phyloP scores from a whole-genome alignment of 2,888 invertebrate species.

The Augiades crinisus region DNA sequence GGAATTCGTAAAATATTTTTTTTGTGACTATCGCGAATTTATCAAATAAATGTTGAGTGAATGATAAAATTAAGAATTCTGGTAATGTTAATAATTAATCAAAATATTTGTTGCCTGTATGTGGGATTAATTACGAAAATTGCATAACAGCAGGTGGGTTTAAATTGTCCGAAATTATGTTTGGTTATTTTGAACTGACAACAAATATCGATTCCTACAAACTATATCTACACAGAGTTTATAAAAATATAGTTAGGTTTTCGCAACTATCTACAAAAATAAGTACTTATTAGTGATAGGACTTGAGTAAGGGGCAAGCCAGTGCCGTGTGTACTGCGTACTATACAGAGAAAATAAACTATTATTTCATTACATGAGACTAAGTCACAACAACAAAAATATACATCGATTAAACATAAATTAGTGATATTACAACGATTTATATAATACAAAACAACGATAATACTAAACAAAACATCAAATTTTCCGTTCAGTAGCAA shows the following conservation, averaged over 20 bases:
- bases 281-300: slow-evolving; percentile 38
- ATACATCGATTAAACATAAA: slow-evolving; percentile 74
- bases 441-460: slow-evolving; percentile 75
- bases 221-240: slow-evolving; percentile 28
- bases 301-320: slow-evolving; percentile 52
- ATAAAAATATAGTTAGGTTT: slow-evolving; percentile 26
- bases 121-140: background rate
- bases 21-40: background rate
- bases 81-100: background rate
- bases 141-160: slow-evolving; percentile 32
- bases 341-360: slow-evolving; percentile 40
- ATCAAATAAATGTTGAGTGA: too few relatives aligned
- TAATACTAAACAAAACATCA: slow-evolving; percentile 72
- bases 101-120: background rate
- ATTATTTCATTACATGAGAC: slow-evolving; percentile 49
- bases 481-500: slow-evolving; percentile 52
- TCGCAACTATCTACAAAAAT: slow-evolving; percentile 35
- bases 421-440: slow-evolving; percentile 67
- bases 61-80: background rate
- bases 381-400: slow-evolving; percentile 67
- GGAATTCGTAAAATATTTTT: background rate
- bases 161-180: slow-evolving; percentile 32
- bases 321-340: slow-evolving; percentile 46
- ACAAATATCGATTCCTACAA: slow-evolving; percentile 24
- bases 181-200: slow-evolving; percentile 19